Base-by-base conservation (phyloP, 2,113 vertebrate species). In the Ictalurus furcatus region DNA sequence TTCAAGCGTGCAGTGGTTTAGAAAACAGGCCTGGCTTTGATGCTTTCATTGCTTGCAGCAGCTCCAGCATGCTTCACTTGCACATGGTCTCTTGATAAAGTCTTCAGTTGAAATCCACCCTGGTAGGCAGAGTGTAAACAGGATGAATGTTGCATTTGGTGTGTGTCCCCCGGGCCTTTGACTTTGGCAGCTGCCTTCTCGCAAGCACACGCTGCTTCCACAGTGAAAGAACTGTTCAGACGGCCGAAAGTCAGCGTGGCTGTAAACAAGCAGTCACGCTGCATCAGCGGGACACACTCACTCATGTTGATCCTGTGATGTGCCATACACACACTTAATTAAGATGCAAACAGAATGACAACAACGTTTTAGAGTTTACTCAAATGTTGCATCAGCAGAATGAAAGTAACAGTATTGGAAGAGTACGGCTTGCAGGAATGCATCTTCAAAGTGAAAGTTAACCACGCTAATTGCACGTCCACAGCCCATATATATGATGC, bases 11-110 rank as follows among this genome's bases (percentile, higher is more conserved):
- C 59, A n/a, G n/a, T 16, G 73, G 56, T 89, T 85, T 9, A 80
- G 74, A 40, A 71, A 69, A 69, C 83, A 85, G 52, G 73, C 25
- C 21, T 25, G 19, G 61, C 88, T 81, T 89, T 88, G 69, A 88
- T 83, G 79, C 63, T 71, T 82, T 67, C 67, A 71, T 71, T 11
- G 13, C 61, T 58, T 69, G 84, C 61, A 89, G 84, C 59, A 86
- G 74, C 44, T 74, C 34, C 19, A 4, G 19, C 21, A 30, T 59
- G 82, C 71, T 56, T 84, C 88, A 19, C 82, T 74, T 61, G 48
- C 28, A 52, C 40, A 58, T 61, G 17, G 34, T 7, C 34, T 54
- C 86, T 87, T 28, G 12, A 79, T 54, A 13, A 87, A 58, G 56
- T 25, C 25, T 58, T 89, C 58, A 6, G 37, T 21, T 85, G 71